Evolutionary conservation across 2,113 vertebrate genomes (phyloP), one percentile per base, ranked within the genome.

Genomic region (Sylvietta virens): DNA sequence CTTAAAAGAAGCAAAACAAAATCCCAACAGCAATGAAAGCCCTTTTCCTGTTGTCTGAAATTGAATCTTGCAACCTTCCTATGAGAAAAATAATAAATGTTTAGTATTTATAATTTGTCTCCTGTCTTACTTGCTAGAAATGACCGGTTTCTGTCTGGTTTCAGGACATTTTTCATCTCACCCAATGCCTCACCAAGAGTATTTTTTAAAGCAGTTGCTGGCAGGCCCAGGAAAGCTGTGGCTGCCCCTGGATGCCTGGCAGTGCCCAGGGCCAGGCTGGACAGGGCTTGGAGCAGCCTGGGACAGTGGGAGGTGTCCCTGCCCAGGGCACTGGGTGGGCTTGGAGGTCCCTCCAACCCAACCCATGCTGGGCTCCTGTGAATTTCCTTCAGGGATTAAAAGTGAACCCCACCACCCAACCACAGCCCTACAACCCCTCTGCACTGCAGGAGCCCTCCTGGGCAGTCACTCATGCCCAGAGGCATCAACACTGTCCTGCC

Each of bases 21-120:
- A 80, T 57, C 81, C 70, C 57, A 64, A 53, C 50, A 69, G 67
- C 76, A 90, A 39, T 37, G 48, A 57, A 86, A 93, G 39, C 48
- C n/a, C 70, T 74, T 50, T 14, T 60, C 58, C 30, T 78, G 3
- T 73, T 95, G 67, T 85, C 93, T 83, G 73, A 84, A 91, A 81
- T 35, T 27, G 54, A 92, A 70, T 60, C 87, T 73, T 94, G 93
- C 51, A 56, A 78, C 85, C 93, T 92, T 90, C 92, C 88, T 91
- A 73, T 69, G 71, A 80, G 74, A 92, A 90, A 81, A 91, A 47
- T 30, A 97, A 97, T 97, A 97, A 97, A 96, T 94, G 94, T 96
- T 93, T 83, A 88, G 61, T 95, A 96, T 96, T 96, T 96, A 67
- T 96, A 93, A 78, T 77, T 77, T 90, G 88, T 44, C 76, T 82